These are phyloP conservation scores for Gasterosteus aculeatus DNA, from an alignment of 2,113 vertebrate genomes.

Conservation along the genomic window DNA sequence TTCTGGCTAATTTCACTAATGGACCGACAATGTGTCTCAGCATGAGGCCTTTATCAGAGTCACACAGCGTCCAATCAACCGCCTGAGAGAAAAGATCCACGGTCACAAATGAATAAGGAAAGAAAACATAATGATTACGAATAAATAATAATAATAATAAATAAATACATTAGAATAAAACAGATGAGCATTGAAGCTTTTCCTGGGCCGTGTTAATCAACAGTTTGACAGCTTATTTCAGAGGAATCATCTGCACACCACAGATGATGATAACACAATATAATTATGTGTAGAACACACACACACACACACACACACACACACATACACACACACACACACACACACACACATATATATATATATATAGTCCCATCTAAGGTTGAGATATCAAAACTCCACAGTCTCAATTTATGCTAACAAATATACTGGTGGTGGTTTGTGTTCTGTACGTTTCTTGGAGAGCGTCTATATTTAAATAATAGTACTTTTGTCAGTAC, in stretches of 20 bases:
- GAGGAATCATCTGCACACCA: not conserved
- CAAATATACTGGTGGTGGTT: not conserved
- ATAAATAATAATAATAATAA: not conserved
- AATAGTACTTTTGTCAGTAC: not conserved
- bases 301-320: not conserved
- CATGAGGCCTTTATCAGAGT: conserved; percentile 13
- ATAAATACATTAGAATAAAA: not conserved
- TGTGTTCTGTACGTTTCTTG: no score
- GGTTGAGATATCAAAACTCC: not conserved
- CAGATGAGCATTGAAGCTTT: not conserved
- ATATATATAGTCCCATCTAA: not conserved
- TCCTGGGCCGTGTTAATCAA: not conserved
- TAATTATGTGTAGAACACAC: not conserved
- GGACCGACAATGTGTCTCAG: not conserved
- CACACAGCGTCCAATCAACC: not conserved
- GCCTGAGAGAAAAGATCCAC: not conserved
- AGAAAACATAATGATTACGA: not conserved
- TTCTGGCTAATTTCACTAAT: conserved; percentile 12
- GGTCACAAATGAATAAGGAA: not conserved
- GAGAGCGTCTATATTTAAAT: not conserved
- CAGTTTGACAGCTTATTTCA: not conserved
- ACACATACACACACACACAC: not conserved
- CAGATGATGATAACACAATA: not conserved
- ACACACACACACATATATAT: not conserved
- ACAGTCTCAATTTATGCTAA: not conserved